Base-by-base conservation (phyloP, 2,888 invertebrate species). In the Melipona beecheii region DNA sequence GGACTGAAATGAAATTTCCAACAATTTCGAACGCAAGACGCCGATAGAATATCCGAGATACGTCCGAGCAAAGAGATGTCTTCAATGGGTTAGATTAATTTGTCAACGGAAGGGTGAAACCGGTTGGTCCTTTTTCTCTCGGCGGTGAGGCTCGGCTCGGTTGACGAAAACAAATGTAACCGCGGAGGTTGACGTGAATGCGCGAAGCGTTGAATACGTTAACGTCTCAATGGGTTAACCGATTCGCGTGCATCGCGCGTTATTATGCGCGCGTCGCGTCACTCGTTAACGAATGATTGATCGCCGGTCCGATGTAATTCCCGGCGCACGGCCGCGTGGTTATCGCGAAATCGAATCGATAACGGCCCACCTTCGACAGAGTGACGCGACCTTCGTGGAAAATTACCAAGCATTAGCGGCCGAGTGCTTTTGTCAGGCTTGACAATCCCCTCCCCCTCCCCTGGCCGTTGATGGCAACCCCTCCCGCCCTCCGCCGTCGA, bases 381-480 rank as follows among this genome's bases (percentile, higher is more conserved):
- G 24, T 36, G 64, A 43, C 36, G 64, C 21, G 74, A 75, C 83
- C 85, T 87, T 83, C 84, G 79, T 56, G 43, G 73, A 71, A 73
- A 86, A 86, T 88, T 81, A 74, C 70, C 64, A 31, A 49, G 78
- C 54, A 78, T 83, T 78, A 84, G 56, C 65, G 27, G 17, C 21
- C 19, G 62, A 36, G 62, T 21, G 79, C 78, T 84, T 74, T 86
- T 86, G 81, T 84, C 78, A 27, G 84, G 81, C 81, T 86, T 86
- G 81, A 76, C 78, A 72, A 76, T 69, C 77, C 69, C 65, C 49
- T 58, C 68, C 43, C 6, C 9, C 36, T 0, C 43, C 43, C 21
- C 19, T 58, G 4, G 6, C 5, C 54, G 27, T 24, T 4, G 56
- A 4, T 31, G 52, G 31, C 9, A 31, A 31, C 68, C 68, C 31